Percentiles rank a stretch among this genome's conserved stretches.
These are phyloP conservation scores for Gisinianus flammeolus DNA, from an alignment of 2,888 invertebrate species.

Conservation along the genomic window DNA sequence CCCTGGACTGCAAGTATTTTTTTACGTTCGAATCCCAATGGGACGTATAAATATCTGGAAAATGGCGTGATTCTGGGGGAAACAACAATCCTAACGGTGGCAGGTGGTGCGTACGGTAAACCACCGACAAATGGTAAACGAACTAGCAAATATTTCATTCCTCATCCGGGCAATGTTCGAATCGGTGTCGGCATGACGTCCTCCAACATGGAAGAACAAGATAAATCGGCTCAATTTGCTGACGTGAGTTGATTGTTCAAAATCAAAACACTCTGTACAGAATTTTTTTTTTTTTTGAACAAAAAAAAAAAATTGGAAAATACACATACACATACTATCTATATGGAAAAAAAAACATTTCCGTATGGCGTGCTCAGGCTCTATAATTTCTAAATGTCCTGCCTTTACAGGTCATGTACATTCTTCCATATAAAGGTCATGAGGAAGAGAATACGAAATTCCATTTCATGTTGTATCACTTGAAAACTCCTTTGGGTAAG, in stretches of 20 bases:
- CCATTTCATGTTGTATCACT: constrained; percentile 31
- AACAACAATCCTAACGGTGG: constrained; percentile 17
- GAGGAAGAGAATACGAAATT: constrained; percentile 21
- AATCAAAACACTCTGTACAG: not conserved
- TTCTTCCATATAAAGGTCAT: constrained; percentile 11
- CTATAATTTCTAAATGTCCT: not conserved
- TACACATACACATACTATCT: no score
- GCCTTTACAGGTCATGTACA: constrained; percentile 25
- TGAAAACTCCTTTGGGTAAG: constrained; percentile 21
- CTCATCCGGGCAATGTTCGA: constrained; percentile 10
- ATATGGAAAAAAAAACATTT: no score
- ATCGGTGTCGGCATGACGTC: constrained; percentile 20
- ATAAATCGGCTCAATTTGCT: constrained; percentile 19
- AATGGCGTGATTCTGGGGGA: constrained; percentile 27
- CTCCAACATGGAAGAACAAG: constrained; percentile 16
- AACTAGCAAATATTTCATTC: constrained; percentile 17
- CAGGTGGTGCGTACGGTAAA: constrained; percentile 25
- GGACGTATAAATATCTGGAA: constrained; percentile 5
- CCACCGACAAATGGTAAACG: not conserved
- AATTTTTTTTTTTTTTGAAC: no score
- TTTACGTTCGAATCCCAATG: constrained; percentile 18
- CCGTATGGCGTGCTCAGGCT: constrained; percentile 1
- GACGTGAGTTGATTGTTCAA: not conserved
- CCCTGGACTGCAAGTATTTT: constrained; percentile 37
- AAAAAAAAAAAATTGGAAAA: no score